These are phyloP conservation scores for Heliothis subflexa DNA, from an alignment of 1,140 invertebrate genomes.

Conservation along the genomic window DNA sequence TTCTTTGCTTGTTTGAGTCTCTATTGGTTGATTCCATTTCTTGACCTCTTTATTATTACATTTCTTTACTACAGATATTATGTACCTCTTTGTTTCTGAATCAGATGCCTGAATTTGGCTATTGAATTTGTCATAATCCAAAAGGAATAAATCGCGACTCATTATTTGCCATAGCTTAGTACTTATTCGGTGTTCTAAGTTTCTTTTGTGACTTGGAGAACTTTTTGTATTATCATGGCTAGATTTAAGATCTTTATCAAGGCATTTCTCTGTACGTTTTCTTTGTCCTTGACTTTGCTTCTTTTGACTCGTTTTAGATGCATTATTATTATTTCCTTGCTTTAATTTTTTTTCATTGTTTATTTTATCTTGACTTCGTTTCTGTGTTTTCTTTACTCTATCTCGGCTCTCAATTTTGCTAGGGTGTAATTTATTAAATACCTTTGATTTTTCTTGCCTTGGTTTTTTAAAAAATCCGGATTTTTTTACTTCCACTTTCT, in stretches of 20 bases:
- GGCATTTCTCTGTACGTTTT: neutral
- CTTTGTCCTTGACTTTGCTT: neutral
- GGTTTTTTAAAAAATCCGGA: neutral
- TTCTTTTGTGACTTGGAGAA: neutral
- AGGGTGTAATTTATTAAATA: neutral
- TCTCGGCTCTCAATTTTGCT: too few relatives aligned
- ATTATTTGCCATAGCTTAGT: constrained; percentile 18
- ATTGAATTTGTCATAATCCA: neutral
- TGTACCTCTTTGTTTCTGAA: constrained; percentile 22
- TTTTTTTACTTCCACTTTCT: neutral
- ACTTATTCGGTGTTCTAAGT: neutral
- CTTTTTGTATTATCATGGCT: neutral
- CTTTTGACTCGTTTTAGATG: neutral
- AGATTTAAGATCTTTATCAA: neutral
- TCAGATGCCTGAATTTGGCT: constrained; percentile 9
- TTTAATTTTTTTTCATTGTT: neutral
- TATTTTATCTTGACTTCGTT: neutral
- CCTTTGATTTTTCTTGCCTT: neutral
- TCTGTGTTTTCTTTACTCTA: neutral
- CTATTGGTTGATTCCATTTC: neutral
- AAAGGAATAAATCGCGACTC: constrained; percentile 12
- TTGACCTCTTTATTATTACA: constrained; percentile 30
- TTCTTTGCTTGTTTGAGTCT: neutral
- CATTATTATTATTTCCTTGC: neutral
- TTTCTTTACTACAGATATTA: constrained; percentile 23